Evolutionary conservation across 92 coral and sea anemone species (phyloP).

Genomic region (Metridium senile): DNA sequence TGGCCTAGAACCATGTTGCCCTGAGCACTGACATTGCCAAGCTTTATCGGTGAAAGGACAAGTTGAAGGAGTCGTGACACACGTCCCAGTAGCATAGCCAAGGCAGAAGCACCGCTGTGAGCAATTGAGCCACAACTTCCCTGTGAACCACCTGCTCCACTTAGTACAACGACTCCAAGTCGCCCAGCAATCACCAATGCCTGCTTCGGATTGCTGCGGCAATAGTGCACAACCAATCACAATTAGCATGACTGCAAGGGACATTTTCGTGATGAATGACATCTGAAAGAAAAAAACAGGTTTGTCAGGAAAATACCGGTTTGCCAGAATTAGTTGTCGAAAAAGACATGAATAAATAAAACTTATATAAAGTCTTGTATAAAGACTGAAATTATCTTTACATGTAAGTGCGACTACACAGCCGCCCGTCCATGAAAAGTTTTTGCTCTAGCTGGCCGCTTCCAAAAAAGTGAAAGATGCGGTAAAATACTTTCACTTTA

Average conservation of each 20-base stretch:
- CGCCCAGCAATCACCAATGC: slow-evolving; percentile 38
- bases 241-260: background rate
- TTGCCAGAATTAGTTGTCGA: background rate
- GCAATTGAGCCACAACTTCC: slow-evolving; percentile 43
- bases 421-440: too few relatives aligned
- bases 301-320: background rate
- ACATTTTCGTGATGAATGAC: background rate
- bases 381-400: too few relatives aligned
- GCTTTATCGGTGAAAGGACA: slow-evolving; percentile 43
- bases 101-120: slow-evolving; percentile 40
- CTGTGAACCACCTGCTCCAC: slow-evolving; percentile 34
- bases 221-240: background rate
- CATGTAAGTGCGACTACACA: too few relatives aligned
- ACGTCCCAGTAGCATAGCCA: slow-evolving; percentile 39
- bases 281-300: background rate
- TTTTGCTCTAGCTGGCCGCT: too few relatives aligned
- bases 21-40: slow-evolving; percentile 61
- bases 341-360: background rate
- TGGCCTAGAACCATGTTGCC: slow-evolving; percentile 16
- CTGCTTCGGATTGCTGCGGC: slow-evolving; percentile 7
- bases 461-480: too few relatives aligned
- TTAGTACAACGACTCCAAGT: slow-evolving; percentile 62
- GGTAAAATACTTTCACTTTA: too few relatives aligned
- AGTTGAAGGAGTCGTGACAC: slow-evolving; percentile 19
- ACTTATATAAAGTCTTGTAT: background rate